Conservation (phyloP, 2,888 invertebrate genomes). For the Sthenelais limicola region DNA sequence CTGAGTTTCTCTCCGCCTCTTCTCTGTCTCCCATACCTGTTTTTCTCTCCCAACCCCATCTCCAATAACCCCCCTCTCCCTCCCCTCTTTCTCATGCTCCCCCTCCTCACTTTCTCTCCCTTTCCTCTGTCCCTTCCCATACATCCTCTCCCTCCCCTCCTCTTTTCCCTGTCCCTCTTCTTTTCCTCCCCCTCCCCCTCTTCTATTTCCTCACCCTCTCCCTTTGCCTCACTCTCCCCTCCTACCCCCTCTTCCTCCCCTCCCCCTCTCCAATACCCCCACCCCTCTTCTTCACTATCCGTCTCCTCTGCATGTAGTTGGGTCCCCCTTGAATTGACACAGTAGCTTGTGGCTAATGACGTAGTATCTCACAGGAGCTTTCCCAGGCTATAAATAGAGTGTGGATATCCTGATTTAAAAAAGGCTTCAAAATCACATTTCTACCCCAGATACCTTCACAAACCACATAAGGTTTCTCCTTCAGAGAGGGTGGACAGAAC, state of each 20-base stretch:
- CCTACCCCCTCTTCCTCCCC: not conserved
- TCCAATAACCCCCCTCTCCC: not conserved
- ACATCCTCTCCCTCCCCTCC: not conserved
- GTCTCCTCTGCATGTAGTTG: not conserved
- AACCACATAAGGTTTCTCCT: too few species aligned
- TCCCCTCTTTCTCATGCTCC: not conserved
- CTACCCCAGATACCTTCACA: too few species aligned
- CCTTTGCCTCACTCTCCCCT: too few species aligned
- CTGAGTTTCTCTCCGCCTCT: not conserved
- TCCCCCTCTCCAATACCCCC: not conserved
- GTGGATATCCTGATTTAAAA: too few species aligned
- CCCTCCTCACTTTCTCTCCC: not conserved
- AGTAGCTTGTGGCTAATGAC: too few species aligned
- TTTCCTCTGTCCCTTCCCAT: not conserved
- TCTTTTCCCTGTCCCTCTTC: not conserved
- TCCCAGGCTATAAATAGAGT: too few species aligned
- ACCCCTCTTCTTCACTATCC: not conserved
- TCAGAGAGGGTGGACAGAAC: too few species aligned
- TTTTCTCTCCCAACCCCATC: not conserved
- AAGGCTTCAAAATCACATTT: too few species aligned
- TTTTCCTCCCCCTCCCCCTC: conserved; percentile 7
- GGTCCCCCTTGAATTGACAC: not conserved
- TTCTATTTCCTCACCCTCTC: not conserved
- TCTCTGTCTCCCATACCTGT: not conserved
- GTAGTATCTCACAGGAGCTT: too few species aligned